Evolutionary conservation across 2,797 vertebrate species (phyloP), one percentile per base, ranked within the genome.

Genomic region (Steatocranus sp.): DNA sequence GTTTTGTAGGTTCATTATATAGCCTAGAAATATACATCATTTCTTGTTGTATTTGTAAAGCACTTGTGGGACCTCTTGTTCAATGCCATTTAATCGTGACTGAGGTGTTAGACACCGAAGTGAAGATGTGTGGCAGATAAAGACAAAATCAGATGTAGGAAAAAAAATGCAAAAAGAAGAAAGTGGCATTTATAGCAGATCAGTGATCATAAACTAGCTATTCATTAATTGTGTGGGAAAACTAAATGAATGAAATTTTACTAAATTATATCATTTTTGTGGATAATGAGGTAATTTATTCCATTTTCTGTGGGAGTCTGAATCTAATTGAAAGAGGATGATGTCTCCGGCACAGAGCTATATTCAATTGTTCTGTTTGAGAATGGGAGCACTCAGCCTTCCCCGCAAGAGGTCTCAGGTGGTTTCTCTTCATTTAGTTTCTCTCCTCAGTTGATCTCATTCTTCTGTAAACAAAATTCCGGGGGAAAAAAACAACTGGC

Each of bases 291-390:
- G 87, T 89, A 84, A 91, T 92, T 85, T 83, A 87, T 91, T 88
- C 49, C 0, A 34, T 83, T 90, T 91, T 94, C 90, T 89, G 81
- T 75, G 75, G 73, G 79, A 68, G 70, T 90, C 61, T 86, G 61
- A 58, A 61, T 88, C 68, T 94, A 94, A 95, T 94, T 94, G 92
- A 92, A 84, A 66, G 56, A 86, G 90, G 89, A 91, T 85, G 53
- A 79, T 34, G 23, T 90, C 81, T 86, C 56, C 49, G 38, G 80
- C 87, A 30, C 88, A 46, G 86, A 87, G 92, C 88, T 85, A 34
- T 79, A 86, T 88, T 87, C 86, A 92, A 85, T 92, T 92, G 90
- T 93, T 93, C 41, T 87, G 83, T 89, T 74, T 89, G 84, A 90
- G 87, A 92, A 93, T 89, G 79, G 86, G 83, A 90, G 87, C 89